Base-by-base conservation (phyloP, 2,113 vertebrate genomes). In the Anoura caudifer region DNA sequence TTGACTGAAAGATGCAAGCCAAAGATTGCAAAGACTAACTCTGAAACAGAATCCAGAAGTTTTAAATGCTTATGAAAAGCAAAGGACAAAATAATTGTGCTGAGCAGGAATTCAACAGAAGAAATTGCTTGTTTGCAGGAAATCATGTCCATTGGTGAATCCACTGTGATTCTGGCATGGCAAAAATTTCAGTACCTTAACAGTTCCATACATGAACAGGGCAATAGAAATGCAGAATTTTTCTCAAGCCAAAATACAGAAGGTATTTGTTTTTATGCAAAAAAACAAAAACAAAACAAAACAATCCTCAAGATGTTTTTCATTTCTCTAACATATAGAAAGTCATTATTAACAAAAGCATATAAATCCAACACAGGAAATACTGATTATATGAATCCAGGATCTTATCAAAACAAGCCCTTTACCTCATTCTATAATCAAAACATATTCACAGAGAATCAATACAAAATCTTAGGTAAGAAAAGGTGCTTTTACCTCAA, bases 401-500 rank as follows among this genome's bases (percentile, higher is more conserved):
- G 36, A 95, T 83, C 67, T 95, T 80, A 97, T 69, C 38, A 86
- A 77, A 97, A 97, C 24, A 93, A 91, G 47, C 24, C 61, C 47
- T 69, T 90, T 97, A 33, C 56, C 61, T 95, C 94, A 89, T 81
- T 84, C 61, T 92, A 87, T 19, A 92, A 95, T 82, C 17, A 81
- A 24, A 94, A 91, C 45, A 94, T 70, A 91, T 52, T 96, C 52
- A 97, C 52, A 89, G 79, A 69, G 19, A 95, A 94, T 87, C 38
- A 90, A 79, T 47, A 69, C 20, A 56, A 95, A 96, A 94, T 70
- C 33, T 95, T 87, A 56, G 88, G 59, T 94, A 41, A 90, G 31
- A 94, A 94, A 88, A 94, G 16, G 22, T 93, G 26, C 20, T 93
- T 95, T 94, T 70, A 94, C 76, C 41, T 97, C 82, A 95, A 75